phyloP scores from a whole-genome alignment of 2,797 vertebrate species.

The Anguilla megastoma region DNA sequence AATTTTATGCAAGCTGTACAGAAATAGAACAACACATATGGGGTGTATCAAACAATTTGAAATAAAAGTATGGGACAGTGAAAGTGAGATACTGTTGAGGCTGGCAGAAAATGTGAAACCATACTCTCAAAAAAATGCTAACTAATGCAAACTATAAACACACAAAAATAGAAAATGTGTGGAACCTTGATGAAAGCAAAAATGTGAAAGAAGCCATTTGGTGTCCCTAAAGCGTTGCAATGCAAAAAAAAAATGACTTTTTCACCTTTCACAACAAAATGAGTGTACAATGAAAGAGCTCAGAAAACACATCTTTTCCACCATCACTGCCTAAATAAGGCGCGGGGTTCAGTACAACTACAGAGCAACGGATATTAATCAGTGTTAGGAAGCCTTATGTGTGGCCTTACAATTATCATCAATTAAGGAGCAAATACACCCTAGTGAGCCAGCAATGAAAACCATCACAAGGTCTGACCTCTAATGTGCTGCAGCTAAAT shows the following conservation, averaged over 20 bases:
- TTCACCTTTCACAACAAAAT: not conserved
- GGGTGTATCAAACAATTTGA: not conserved
- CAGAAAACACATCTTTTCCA: not conserved
- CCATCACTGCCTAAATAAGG: not conserved
- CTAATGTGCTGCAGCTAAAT: not conserved
- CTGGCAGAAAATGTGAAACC: not conserved
- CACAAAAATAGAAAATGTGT: not conserved
- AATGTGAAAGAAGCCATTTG: not conserved
- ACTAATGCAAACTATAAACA: not conserved
- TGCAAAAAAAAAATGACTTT: not conserved
- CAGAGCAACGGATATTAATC: not conserved
- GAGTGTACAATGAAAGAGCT: not conserved
- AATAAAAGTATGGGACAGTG: not conserved
- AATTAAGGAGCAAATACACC: not conserved
- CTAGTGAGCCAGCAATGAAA: not conserved
- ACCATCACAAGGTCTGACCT: not conserved
- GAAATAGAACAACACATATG: not conserved
- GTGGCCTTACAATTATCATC: not conserved
- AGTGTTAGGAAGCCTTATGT: not conserved
- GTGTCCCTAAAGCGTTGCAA: not conserved
- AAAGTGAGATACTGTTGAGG: conserved; percentile 1
- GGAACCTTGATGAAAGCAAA: not conserved
- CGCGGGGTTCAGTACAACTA: not conserved
- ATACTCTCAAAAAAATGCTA: not conserved
- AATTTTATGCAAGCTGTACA: not conserved